phyloP scores from a whole-genome alignment of 2,797 vertebrate genomes.

The Erethizon dorsatum region DNA sequence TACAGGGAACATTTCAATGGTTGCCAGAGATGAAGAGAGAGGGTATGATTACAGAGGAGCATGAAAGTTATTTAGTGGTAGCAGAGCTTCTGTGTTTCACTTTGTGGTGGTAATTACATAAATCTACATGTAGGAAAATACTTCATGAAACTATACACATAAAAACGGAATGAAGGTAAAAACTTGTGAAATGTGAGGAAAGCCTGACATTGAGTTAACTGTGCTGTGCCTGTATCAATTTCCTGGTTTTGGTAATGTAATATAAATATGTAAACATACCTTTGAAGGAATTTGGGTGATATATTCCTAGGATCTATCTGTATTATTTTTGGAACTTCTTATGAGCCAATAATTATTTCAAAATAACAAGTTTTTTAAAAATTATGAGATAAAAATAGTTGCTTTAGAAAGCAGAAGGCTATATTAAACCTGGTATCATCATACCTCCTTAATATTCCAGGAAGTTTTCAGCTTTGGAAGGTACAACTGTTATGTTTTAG shows the following conservation, averaged over 20 bases:
- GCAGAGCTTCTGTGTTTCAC: not conserved
- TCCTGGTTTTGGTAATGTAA: not conserved
- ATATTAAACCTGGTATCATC: not conserved
- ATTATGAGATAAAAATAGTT: conserved; percentile 12
- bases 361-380: not conserved
- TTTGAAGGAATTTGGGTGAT: not conserved
- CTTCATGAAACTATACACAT: not conserved
- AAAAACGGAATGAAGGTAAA: not conserved
- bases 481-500: not conserved
- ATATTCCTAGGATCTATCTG: not conserved
- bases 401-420: not conserved
- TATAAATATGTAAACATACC: not conserved
- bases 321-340: not conserved
- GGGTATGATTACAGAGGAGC: not conserved
- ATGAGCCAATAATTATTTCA: not conserved
- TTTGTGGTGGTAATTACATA: not conserved
- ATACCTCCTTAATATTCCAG: not conserved
- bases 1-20: not conserved
- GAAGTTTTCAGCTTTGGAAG: conserved; percentile 4
- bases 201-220: not conserved
- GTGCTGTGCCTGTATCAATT: not conserved
- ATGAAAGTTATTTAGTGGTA: not conserved
- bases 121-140: not conserved
- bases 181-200: not conserved
- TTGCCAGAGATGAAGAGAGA: not conserved